Evolutionary conservation across 2,797 vertebrate species (phyloP).

Genomic region (Selene dorsalis): DNA sequence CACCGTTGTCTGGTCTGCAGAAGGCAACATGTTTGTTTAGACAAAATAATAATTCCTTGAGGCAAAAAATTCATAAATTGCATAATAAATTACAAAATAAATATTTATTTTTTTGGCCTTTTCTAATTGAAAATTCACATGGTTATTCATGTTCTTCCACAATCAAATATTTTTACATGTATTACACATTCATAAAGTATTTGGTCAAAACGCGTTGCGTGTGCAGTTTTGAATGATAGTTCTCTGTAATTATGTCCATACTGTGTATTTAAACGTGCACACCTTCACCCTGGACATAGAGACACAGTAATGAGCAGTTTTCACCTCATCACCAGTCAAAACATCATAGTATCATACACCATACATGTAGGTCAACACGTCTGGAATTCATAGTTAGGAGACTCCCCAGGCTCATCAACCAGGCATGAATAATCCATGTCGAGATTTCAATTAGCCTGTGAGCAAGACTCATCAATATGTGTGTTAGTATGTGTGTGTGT

Average conservation of each 20-base stretch:
- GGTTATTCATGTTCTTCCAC: background rate
- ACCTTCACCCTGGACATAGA: background rate
- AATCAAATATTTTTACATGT: background rate
- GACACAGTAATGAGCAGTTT: slow-evolving; percentile 1
- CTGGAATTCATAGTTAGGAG: slow-evolving; percentile 65
- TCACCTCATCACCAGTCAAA: slow-evolving; percentile 31
- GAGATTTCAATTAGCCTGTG: slow-evolving; percentile 79
- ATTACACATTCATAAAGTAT: background rate
- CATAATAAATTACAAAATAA: no score
- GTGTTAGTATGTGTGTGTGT: slow-evolving; percentile 39
- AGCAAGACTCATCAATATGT: slow-evolving; percentile 65
- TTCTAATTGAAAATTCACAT: background rate
- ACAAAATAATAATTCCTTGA: background rate
- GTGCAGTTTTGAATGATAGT: background rate
- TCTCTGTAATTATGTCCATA: background rate
- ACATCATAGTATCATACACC: slow-evolving; percentile 28
- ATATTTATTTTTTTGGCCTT: background rate
- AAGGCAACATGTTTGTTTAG: background rate
- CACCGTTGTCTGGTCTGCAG: background rate
- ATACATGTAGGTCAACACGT: slow-evolving; percentile 74
- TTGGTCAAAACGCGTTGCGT: background rate
- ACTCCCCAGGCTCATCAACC: slow-evolving; percentile 76
- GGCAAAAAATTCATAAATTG: background rate
- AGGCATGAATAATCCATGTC: slow-evolving; percentile 78
- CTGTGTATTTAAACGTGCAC: background rate